Percentiles rank a stretch among this genome's conserved stretches.
Conservation (phyloP, 2,113 vertebrate species). For the Carassius carassius region DNA sequence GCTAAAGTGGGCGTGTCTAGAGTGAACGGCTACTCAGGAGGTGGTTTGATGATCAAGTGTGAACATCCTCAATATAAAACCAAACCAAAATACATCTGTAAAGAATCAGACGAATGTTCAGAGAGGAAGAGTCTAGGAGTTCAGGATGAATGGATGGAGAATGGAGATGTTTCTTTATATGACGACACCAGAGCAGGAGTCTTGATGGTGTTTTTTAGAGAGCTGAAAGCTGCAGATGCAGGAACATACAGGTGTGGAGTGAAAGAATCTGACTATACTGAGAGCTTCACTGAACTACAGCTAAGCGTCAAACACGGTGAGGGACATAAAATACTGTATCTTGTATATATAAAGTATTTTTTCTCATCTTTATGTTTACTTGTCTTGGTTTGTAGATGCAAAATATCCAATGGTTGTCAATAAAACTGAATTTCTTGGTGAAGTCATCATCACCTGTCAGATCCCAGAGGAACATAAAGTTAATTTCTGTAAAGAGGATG, state of each 20-base stretch:
- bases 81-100: too few species aligned
- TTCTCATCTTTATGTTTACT: too few species aligned
- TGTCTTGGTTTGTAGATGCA: not conserved
- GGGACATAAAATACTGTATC: not conserved
- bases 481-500: conserved; percentile 47
- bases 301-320: not conserved
- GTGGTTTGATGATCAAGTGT: conserved; percentile 7
- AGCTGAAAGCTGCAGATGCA: conserved; percentile 30
- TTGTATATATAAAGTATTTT: too few species aligned
- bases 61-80: too few species aligned
- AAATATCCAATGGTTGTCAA: too few species aligned
- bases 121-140: not conserved
- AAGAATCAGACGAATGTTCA: too few species aligned
- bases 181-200: conserved; percentile 32
- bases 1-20: not conserved
- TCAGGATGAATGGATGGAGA: conserved; percentile 3
- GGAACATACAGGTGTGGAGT: conserved; percentile 34
- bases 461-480: not conserved
- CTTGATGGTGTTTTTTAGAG: conserved; percentile 31
- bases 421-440: not conserved
- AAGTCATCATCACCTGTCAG: conserved; percentile 47
- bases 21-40: not conserved
- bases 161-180: conserved; percentile 37
- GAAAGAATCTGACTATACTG: conserved; percentile 5
- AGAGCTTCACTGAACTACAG: not conserved